Conservation (phyloP, 2,888 invertebrate species). For the Anthophora plumipes region DNA sequence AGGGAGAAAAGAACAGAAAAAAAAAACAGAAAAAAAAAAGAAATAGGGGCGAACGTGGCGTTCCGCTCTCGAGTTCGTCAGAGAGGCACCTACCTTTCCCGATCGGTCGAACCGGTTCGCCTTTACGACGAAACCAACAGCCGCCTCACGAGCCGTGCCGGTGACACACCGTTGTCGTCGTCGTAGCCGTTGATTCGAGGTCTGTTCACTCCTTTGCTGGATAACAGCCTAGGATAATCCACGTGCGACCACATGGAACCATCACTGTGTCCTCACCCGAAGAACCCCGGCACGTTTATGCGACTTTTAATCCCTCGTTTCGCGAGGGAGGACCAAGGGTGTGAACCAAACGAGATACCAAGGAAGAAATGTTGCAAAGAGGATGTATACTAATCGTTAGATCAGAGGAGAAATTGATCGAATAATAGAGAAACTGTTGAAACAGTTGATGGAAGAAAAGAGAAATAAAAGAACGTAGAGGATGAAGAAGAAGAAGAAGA, state of each 20-base stretch:
- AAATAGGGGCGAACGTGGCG: slow-evolving; percentile 26
- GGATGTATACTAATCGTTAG: too few species aligned
- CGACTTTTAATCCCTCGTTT: too few species aligned
- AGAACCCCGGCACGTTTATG: slow-evolving; percentile 12
- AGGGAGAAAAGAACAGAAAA: background rate
- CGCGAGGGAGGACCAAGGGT: too few species aligned
- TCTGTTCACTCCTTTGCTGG: slow-evolving; percentile 50
- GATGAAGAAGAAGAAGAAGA: background rate
- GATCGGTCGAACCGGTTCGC: slow-evolving; percentile 70
- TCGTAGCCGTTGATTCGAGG: slow-evolving; percentile 39
- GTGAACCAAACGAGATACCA: too few species aligned
- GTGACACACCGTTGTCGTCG: slow-evolving; percentile 57
- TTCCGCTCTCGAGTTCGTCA: slow-evolving; percentile 36
- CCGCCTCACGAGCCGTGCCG: slow-evolving; percentile 49
- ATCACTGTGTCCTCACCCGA: slow-evolving; percentile 44
- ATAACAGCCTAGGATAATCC: slow-evolving; percentile 61
- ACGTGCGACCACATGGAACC: slow-evolving; percentile 64
- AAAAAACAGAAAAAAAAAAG: background rate
- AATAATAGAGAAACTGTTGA: background rate
- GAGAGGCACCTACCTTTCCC: slow-evolving; percentile 67
- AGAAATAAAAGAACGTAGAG: background rate
- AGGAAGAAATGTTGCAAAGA: background rate
- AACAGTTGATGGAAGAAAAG: background rate
- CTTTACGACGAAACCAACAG: slow-evolving; percentile 59
- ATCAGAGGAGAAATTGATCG: background rate